Conservation (phyloP, 2,113 vertebrate species). For the Crypturellus undulatus region DNA sequence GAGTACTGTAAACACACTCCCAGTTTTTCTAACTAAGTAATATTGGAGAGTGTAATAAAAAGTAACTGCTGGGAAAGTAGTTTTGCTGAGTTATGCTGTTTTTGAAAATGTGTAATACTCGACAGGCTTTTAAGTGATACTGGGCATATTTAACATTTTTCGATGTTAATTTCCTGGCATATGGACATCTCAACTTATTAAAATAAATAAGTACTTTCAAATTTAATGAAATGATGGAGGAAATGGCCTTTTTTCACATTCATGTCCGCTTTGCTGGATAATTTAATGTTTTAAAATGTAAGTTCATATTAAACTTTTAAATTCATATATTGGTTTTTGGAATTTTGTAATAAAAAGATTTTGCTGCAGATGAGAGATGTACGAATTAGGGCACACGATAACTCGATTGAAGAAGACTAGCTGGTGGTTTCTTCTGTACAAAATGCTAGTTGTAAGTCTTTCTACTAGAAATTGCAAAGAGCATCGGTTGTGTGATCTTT, state of each 20-base stretch:
- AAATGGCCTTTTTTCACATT: conserved; percentile 65
- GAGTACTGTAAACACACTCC: background rate
- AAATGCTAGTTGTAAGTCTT: conserved; percentile 73
- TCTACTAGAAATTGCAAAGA: conserved; percentile 3
- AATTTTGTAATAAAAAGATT: conserved; percentile 64
- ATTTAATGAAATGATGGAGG: conserved; percentile 76
- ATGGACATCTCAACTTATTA: conserved; percentile 74
- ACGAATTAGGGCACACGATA: conserved; percentile 63
- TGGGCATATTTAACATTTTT: conserved; percentile 72
- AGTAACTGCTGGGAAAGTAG: conserved; percentile 46
- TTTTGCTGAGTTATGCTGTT: conserved; percentile 60
- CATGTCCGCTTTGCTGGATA: conserved; percentile 60
- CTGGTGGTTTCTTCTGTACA: conserved; percentile 76
- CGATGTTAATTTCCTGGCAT: conserved; percentile 81
- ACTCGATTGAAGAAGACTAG: conserved; percentile 73
- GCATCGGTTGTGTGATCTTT: background rate
- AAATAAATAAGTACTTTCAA: conserved; percentile 76
- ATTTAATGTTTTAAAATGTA: conserved; percentile 75
- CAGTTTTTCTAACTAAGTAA: background rate
- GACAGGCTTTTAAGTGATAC: conserved; percentile 52
- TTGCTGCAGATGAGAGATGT: conserved; percentile 63
- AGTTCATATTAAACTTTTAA: conserved; percentile 72
- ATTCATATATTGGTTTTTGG: conserved; percentile 70
- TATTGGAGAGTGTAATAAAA: conserved; percentile 34
- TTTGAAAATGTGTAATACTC: conserved; percentile 62